Evolutionary conservation across 2,113 vertebrate species (phyloP), one percentile per base, ranked within the genome.

Genomic region (Cyprinodon brontotheroides): DNA sequence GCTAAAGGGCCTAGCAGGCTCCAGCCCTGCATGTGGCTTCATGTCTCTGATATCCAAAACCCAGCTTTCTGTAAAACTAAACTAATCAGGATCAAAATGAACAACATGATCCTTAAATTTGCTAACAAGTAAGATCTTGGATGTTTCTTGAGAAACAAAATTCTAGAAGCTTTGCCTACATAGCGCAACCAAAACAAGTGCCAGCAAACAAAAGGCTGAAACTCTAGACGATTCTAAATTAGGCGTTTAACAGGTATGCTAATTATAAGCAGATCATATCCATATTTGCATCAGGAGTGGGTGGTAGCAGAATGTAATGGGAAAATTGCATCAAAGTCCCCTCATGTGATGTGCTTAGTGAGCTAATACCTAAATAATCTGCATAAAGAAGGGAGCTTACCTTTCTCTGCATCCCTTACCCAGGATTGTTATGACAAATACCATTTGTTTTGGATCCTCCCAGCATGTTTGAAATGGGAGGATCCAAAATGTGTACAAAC

Each of bases 201-300:
- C 67, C 77, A 66, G 72, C 68, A 67, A 86, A 89, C 72, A 87
- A 86, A 87, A 83, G 71, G 38, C 74, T 69, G 72, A 2, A 61
- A 57, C 82, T 88, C 84, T 17, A 77, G 84, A 76, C 71, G 82
- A 85, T 79, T 78, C 70, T 40, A 76, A 80, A 85, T 85, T 87
- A 86, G 81, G 75, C 75, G 79, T 90, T 85, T 82, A 93, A 83
- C 89, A 84, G 87, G 82, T 89, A 90, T 89, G 88, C 82, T 89
- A 89, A 89, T 90, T 88, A 84, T 75, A 69, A 88, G 80, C 83
- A 81, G 87, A 89, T 91, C 75, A 17, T 77, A 83, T 89, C 75
- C 82, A 81, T 77, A 84, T 89, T 90, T 90, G 82, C 87, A 84
- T 63, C 75, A 80, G 80, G 79, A 83, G 88, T 91, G 89, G 89